Evolutionary conservation across 2,797 vertebrate genomes (phyloP).

Genomic region (Parauchenoglanis ngamensis): DNA sequence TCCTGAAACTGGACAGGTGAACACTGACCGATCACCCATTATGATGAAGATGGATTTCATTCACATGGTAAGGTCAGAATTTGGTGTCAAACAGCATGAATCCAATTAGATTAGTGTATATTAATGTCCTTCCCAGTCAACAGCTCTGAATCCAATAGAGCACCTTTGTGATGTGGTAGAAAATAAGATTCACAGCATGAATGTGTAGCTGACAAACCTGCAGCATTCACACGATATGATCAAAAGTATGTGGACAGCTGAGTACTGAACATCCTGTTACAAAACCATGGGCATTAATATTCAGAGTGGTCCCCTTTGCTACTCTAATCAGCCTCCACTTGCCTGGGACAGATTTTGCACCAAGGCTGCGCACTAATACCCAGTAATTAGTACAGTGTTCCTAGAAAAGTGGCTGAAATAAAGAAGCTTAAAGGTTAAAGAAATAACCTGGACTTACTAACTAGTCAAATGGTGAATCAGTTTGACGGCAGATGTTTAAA

Average conservation of each 20-base stretch:
- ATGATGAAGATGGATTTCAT: not conserved
- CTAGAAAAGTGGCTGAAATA: not conserved
- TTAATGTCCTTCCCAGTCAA: not conserved
- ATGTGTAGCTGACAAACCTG: slow-evolving; percentile 52
- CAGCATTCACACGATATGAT: too few species aligned
- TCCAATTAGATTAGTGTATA: not conserved
- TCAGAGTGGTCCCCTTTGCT: not conserved
- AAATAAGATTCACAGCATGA: slow-evolving; percentile 58
- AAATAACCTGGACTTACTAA: not conserved
- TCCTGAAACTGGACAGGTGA: not conserved
- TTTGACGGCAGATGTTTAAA: not conserved
- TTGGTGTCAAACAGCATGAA: not conserved
- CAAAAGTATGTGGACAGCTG: too few species aligned
- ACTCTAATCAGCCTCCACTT: not conserved
- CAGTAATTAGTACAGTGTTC: not conserved
- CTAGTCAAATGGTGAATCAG: not conserved
- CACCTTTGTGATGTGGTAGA: slow-evolving; percentile 57
- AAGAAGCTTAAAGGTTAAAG: not conserved
- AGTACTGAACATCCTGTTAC: too few species aligned
- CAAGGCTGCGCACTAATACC: not conserved
- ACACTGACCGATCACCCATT: not conserved
- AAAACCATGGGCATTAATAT: too few species aligned
- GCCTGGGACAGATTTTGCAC: not conserved
- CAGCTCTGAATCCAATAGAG: slow-evolving; percentile 27
- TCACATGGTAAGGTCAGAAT: not conserved